A percentile compares a stretch with the other conserved stretches of the same genome.
Evolutionary conservation across 2,113 vertebrate genomes (phyloP).

Genomic region (Empidonax alnorum): DNA sequence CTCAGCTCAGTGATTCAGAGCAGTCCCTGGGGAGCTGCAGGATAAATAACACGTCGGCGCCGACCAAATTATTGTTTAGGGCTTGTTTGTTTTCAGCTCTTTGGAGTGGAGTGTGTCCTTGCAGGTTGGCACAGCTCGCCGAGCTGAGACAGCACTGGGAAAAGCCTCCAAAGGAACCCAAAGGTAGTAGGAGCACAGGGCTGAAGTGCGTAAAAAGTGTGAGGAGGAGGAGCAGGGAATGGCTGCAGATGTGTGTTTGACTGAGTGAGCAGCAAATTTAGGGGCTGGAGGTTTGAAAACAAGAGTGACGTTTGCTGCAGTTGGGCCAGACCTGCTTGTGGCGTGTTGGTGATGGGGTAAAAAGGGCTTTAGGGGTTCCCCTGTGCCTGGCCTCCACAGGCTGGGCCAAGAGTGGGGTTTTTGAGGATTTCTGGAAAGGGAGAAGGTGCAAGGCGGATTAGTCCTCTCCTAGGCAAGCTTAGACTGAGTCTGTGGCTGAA

Average conservation of each 20-base stretch:
- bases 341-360: accelerated
- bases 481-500: not conserved
- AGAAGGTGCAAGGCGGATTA: not conserved
- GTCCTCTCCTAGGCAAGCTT: not conserved
- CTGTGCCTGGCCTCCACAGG: accelerated
- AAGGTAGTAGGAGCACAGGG: not conserved
- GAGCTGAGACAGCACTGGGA: not conserved
- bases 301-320: not conserved
- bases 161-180: not conserved
- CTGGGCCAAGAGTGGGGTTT: not conserved
- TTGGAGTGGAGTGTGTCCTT: not conserved
- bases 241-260: not conserved
- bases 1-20: not conserved
- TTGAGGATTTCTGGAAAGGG: not conserved
- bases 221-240: not conserved
- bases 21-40: not conserved
- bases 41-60: constrained; percentile 15
- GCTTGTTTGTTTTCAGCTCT: not conserved
- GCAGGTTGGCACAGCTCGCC: not conserved
- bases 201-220: accelerated
- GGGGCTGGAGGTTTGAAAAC: not conserved
- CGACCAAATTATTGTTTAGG: not conserved
- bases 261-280: not conserved
- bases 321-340: accelerated
- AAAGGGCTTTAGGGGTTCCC: not conserved